Evolutionary conservation across 1,140 invertebrate species (phyloP), one percentile per base, ranked within the genome.

Genomic region (Drosophila ohnishii): DNA sequence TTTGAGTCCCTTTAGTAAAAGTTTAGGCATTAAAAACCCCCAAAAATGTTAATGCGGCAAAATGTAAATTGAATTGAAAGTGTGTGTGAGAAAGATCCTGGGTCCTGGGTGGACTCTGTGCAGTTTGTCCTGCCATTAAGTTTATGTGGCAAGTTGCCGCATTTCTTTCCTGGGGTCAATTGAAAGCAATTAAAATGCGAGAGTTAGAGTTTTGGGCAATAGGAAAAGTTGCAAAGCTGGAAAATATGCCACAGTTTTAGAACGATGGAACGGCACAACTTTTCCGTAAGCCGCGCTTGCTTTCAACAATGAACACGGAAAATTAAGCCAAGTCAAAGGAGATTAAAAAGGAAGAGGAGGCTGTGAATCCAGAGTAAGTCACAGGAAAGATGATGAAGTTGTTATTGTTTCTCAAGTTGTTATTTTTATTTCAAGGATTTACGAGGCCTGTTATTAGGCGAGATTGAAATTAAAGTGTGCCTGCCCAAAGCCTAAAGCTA

Each of bases 61-160:
- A 85, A 69, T 81, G 59, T 80, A 85, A 86, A 85, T 85, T 85
- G 80, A 81, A 86, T 75, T 78, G 53, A 78, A 78, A 85, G 80
- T 75, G 71, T 79, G 70, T 74, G 70, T 74, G 71, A 10, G 39
- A 53, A 61, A 37, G 57, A 47, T 45, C 14, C 19, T n/a, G 25
- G 45, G 39, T 7, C 7, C 40, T 39, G 47, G 39, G 42, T 28
- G 39, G 7, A 9, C 39, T 16, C 16, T 40, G 48, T 51, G 25
- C 59, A 14, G 47, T 48, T 53, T 39, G 48, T 45, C 30, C 51
- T 28, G 56, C 59, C 73, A 65, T 80, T 53, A 73, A 51, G 59
- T 85, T 86, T 85, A 81, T 84, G 78, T 62, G 55, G 35, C 60
- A 84, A 84, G 78, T 85, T 84, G 75, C 11, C 37, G 51, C 56